phyloP scores from a whole-genome alignment of 1,140 invertebrate genomes.

The Apis florea region DNA sequence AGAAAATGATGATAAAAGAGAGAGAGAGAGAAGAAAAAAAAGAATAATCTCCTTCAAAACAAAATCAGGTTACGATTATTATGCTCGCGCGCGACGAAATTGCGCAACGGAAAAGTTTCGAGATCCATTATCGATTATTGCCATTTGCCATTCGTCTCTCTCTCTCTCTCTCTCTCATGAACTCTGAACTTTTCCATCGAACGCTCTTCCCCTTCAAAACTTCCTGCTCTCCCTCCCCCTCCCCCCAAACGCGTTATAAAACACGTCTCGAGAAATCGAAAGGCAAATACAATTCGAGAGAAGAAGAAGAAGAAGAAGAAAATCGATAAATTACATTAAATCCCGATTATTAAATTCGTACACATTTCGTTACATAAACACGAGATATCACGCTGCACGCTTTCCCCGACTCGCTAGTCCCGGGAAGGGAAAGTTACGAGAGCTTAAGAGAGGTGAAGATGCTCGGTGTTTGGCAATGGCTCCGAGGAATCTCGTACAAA shows the following conservation, averaged over 20 bases:
- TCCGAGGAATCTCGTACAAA: neutral
- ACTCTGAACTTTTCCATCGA: neutral
- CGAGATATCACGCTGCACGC: neutral
- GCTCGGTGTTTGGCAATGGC: conserved; percentile 8
- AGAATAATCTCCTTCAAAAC: too few species aligned
- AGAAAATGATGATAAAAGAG: too few species aligned
- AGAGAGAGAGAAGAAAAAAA: too few species aligned
- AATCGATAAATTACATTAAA: neutral
- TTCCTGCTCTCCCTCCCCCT: too few species aligned
- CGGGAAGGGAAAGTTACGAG: neutral
- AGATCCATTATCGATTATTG: neutral
- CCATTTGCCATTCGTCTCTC: neutral
- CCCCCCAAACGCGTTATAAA: neutral
- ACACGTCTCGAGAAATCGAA: neutral
- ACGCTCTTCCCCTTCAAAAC: neutral
- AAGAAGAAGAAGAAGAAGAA: too few species aligned
- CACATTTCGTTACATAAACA: neutral
- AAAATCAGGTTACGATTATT: neutral
- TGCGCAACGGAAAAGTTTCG: conserved; percentile 5
- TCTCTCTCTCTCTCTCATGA: conserved; percentile 4
- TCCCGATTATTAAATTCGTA: too few species aligned
- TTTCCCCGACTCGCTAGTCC: neutral
- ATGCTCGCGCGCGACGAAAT: neutral
- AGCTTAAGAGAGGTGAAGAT: neutral
- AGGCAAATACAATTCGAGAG: neutral